phyloP scores from a whole-genome alignment of 2,797 vertebrate species.

The Rhyacichthys aspro region DNA sequence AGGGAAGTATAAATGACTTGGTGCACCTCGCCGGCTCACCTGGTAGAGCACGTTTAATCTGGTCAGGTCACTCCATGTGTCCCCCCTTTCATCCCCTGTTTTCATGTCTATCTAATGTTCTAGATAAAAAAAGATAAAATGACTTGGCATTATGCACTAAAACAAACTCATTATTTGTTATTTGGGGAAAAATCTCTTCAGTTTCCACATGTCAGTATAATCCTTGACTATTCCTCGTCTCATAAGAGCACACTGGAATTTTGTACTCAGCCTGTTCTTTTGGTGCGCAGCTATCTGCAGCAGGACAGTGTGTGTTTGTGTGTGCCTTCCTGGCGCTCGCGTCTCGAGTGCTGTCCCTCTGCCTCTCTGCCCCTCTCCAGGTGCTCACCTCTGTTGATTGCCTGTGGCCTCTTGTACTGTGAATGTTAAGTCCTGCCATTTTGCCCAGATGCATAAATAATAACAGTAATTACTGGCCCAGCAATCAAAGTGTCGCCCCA shows the following conservation, averaged over 20 bases:
- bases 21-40: no score
- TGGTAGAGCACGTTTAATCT: no score
- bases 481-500: slow-evolving; percentile 88
- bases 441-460: slow-evolving; percentile 90
- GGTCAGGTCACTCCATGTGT: no score
- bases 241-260: slow-evolving; percentile 13
- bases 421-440: slow-evolving; percentile 89
- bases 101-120: no score
- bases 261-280: slow-evolving; percentile 44
- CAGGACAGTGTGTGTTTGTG: slow-evolving; percentile 40
- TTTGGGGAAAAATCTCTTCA: no score
- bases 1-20: no score
- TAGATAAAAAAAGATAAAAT: no score
- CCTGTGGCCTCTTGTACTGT: slow-evolving; percentile 86
- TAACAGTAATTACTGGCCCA: slow-evolving; percentile 89
- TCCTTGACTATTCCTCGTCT: neutral
- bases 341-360: slow-evolving; percentile 59
- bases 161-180: no score
- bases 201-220: neutral
- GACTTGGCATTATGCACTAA: no score
- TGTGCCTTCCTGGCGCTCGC: slow-evolving; percentile 52
- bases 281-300: slow-evolving; percentile 48
- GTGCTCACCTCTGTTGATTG: slow-evolving; percentile 87
- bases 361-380: slow-evolving; percentile 68
- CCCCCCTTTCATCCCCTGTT: no score